These are phyloP conservation scores for Aporrectodea caliginosa DNA, from an alignment of 1,140 invertebrate genomes.

Conservation along the genomic window DNA sequence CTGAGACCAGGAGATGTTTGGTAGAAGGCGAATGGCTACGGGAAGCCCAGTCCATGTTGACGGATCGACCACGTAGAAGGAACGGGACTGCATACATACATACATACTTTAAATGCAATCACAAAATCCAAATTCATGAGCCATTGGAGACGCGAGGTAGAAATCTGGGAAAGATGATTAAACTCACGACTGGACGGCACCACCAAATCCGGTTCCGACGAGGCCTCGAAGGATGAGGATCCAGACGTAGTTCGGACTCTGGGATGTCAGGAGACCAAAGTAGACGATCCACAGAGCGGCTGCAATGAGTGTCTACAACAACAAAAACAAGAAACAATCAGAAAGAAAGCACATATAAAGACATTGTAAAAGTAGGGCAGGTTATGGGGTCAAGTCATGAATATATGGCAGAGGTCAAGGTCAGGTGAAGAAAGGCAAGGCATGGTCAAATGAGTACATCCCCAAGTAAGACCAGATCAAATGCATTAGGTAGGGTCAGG, in stretches of 20 bases:
- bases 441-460: too few relatives aligned
- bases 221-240: constrained; percentile 77
- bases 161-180: not conserved
- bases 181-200: constrained; percentile 90
- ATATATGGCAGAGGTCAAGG: too few relatives aligned
- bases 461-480: too few relatives aligned
- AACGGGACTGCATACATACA: not conserved
- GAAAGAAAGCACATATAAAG: not conserved
- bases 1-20: not conserved
- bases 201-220: constrained; percentile 91
- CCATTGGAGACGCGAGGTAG: too few relatives aligned
- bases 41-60: not conserved
- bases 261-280: constrained; percentile 78
- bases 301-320: constrained; percentile 6
- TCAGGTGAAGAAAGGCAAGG: too few relatives aligned
- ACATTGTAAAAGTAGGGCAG: too few relatives aligned
- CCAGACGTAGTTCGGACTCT: constrained; percentile 83
- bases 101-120: too few relatives aligned
- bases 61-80: not conserved
- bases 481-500: too few relatives aligned
- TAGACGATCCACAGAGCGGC: constrained; percentile 59
- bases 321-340: constrained; percentile 8
- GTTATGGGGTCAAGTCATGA: too few relatives aligned
- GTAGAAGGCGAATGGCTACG: not conserved
- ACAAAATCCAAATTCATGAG: too few relatives aligned